Base-by-base conservation (phyloP, 2,113 vertebrate genomes). In the Synodontis membranacea region DNA sequence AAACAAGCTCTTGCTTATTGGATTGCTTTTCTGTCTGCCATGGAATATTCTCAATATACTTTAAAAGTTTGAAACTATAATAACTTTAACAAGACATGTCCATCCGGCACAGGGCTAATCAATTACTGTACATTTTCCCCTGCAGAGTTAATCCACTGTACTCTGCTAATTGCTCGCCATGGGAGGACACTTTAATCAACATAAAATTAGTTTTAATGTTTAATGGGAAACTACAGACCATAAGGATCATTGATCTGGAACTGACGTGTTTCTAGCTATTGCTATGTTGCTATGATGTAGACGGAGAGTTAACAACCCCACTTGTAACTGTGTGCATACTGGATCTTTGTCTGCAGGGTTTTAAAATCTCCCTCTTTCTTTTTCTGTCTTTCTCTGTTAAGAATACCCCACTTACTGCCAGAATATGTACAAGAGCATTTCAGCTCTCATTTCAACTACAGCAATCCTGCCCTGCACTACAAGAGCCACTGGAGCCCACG, bases 381-480 rank as follows among this genome's bases (percentile, higher is more conserved):
- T 84, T 19, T 58, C 56, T 85, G 17, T 88, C 75, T 87, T 72
- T 88, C 85, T 89, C 12, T 70, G 46, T 88, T 1, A 92, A 96
- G 96, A 39, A 93, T 94, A 66, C 93, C 94, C 17, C 91, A 94
- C 68, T 42, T 93, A 87, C 23, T 94, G 66, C 93, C 94, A 9
- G 92, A 92, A 74, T 91, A 93, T 86, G 75, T 93, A 37, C 92
- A 92, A 54, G 91, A 93, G 42, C 92, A 92, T 64, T 50, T 86
- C 87, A 91, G 90, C 70, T 91, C 93, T 52, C 92, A 93, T 37
- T 94, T 94, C 86, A 93, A 94, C 93, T 93, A 92, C 82, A 86
- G 91, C 0, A 94, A 95, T 86, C 94, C 95, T 0, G 89, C 94
- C 23, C 91, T 94, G 75, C 93, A 93, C 12, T 96, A 96, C 91